Evolutionary conservation across 2,797 vertebrate species (phyloP), one percentile per base, ranked within the genome.

Genomic region (Scolopax rusticola): DNA sequence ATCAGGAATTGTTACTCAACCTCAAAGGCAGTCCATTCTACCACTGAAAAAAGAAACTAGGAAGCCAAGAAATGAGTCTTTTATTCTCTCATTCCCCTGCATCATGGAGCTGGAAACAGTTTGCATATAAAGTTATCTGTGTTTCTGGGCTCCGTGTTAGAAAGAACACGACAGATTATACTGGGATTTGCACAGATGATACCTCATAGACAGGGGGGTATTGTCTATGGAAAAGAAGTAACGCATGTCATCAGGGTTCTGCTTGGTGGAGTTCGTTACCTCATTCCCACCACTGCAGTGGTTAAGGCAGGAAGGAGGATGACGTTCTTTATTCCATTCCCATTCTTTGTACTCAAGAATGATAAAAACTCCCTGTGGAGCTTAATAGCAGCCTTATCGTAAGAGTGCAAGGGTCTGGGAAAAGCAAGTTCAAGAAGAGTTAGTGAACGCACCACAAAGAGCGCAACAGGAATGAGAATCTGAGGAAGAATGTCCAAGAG

Each of bases 301-400:
- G 56, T 80, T 63, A 7, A 75, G 81, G 86, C 94, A 95, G 96
- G 94, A 95, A 95, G 90, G 60, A 91, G 77, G 84, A 84, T 92
- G 90, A 96, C 4, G 15, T 88, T 68, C 74, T 79, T 86, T 2
- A 80, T 65, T 92, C 45, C 69, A 18, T 24, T 93, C 78, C 67
- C 70, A 57, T 24, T 84, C 84, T 91, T 50, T 56, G 67, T 33
- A 79, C 51, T 43, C 56, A 77, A 87, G 74, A 90, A 84, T 53
- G 91, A 93, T 65, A 92, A 84, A 82, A 89, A 75, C 59, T 92
- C 93, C 94, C 92, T 81, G 70, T n/a, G 93, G 95, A 89, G 84
- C 41, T 92, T 21, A 82, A 25, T 75, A 84, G 68, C 95, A 85
- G 84, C 71, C 53, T 79, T 64, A 74, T 24, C 45, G 1, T 30